Percentiles rank a stretch among this genome's conserved stretches.
These are phyloP conservation scores for Aeoliscus strigatus DNA, from an alignment of 2,797 vertebrate species.

Conservation along the genomic window DNA sequence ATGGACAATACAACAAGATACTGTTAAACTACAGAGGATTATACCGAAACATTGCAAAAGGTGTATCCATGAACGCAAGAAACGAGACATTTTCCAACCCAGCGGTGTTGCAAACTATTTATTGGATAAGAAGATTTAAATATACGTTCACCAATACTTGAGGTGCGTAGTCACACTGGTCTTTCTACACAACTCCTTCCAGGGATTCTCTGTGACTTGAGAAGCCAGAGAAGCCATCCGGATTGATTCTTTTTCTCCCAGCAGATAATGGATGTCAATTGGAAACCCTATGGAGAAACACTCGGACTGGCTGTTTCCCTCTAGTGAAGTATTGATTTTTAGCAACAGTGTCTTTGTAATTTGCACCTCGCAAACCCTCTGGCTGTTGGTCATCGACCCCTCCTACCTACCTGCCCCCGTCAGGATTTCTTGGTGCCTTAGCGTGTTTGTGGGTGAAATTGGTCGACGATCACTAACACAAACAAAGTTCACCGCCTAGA, in stretches of 20 bases:
- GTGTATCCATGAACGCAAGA: too few species aligned
- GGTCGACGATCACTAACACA: constrained; percentile 1
- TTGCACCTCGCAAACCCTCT: constrained; percentile 5
- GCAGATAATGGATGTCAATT: constrained; percentile 25
- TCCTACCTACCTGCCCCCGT: constrained; percentile 9
- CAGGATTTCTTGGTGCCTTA: constrained; percentile 2
- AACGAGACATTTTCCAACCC: too few species aligned
- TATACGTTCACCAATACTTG: neutral
- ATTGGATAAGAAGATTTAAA: neutral
- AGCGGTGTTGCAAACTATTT: too few species aligned
- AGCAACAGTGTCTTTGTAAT: constrained; percentile 16
- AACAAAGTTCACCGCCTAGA: too few species aligned
- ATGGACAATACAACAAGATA: too few species aligned
- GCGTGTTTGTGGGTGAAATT: constrained; percentile 6
- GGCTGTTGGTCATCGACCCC: too few species aligned
- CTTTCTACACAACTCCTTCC: constrained; percentile 4
- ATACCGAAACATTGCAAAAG: too few species aligned
- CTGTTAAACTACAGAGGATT: too few species aligned
- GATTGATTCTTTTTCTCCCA: constrained; percentile 27
- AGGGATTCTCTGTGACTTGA: constrained; percentile 10
- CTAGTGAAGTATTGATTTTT: constrained; percentile 48
- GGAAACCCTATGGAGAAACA: constrained; percentile 20
- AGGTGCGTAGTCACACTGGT: neutral
- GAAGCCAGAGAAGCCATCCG: constrained; percentile 20
- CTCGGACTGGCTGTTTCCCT: constrained; percentile 22